phyloP scores from a whole-genome alignment of 2,113 vertebrate genomes.

The Furnarius figulus region DNA sequence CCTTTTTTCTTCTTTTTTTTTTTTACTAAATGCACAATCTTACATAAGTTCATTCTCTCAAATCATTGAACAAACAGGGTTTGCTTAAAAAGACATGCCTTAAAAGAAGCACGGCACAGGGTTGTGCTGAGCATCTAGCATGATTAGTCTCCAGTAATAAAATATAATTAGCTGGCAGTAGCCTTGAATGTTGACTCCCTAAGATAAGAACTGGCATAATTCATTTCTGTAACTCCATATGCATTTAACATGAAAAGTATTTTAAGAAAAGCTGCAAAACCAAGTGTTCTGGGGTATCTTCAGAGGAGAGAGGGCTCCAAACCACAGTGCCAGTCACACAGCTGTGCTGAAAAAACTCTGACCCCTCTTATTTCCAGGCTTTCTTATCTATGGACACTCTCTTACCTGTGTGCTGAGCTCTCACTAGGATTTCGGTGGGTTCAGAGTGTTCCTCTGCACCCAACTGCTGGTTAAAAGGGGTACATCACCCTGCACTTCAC shows the following conservation, averaged over 20 bases:
- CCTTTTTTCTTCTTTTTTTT: background rate
- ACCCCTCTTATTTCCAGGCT: background rate
- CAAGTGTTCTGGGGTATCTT: background rate
- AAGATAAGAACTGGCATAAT: background rate
- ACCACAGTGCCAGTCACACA: background rate
- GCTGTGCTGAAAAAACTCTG: background rate
- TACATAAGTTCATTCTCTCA: background rate
- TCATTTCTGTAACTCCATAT: background rate
- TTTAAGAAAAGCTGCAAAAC: background rate
- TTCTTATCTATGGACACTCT: background rate
- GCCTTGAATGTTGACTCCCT: background rate
- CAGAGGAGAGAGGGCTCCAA: background rate
- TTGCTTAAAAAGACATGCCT: background rate
- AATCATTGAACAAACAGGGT: background rate
- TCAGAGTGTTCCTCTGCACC: background rate
- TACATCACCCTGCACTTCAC: background rate
- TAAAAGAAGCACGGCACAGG: background rate
- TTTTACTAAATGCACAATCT: background rate
- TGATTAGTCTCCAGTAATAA: accelerated
- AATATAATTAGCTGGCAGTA: background rate
- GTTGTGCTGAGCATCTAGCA: background rate
- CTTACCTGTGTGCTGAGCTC: background rate
- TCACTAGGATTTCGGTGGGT: accelerated
- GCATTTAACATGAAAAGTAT: background rate
- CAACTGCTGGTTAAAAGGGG: background rate